Percentiles rank a stretch among this genome's conserved stretches.
Evolutionary conservation across 2,113 vertebrate species (phyloP).

Genomic region (Erythrolamprus reginae): DNA sequence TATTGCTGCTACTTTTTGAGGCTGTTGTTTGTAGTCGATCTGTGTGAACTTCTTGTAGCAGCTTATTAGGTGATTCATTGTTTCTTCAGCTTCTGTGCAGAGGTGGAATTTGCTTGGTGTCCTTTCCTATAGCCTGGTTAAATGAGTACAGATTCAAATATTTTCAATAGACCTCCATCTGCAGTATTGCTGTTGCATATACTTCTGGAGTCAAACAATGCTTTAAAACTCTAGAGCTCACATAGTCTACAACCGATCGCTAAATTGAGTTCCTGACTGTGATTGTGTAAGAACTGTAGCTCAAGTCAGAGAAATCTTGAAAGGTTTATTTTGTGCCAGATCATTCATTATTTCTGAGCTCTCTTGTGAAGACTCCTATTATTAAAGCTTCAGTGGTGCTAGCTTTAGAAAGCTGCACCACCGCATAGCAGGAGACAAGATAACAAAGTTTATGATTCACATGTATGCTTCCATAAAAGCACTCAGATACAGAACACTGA

Average conservation of each 20-base stretch:
- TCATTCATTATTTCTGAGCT: not conserved
- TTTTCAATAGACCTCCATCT: not conserved
- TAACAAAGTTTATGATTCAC: not conserved
- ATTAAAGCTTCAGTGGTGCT: not conserved
- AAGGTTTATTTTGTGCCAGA: not conserved
- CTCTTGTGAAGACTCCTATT: not conserved
- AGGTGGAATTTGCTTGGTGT: not conserved
- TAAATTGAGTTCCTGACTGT: not conserved
- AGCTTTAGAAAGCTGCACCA: not conserved
- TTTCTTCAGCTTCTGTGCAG: not conserved
- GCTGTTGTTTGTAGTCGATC: not conserved
- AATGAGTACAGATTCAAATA: not conserved
- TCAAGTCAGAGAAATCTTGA: not conserved
- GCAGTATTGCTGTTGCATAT: not conserved
- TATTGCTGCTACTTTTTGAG: not conserved
- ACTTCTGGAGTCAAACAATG: not conserved
- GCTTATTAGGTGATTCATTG: not conserved
- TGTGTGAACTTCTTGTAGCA: not conserved
- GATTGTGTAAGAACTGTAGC: not conserved
- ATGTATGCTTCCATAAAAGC: not conserved
- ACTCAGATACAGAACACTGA: slow-evolving; percentile 3
- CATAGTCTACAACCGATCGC: not conserved
- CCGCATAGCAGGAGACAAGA: accelerated
- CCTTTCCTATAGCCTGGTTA: not conserved
- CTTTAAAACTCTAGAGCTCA: not conserved